phyloP scores from a whole-genome alignment of 2,888 invertebrate genomes.

The Tipula confusa region DNA sequence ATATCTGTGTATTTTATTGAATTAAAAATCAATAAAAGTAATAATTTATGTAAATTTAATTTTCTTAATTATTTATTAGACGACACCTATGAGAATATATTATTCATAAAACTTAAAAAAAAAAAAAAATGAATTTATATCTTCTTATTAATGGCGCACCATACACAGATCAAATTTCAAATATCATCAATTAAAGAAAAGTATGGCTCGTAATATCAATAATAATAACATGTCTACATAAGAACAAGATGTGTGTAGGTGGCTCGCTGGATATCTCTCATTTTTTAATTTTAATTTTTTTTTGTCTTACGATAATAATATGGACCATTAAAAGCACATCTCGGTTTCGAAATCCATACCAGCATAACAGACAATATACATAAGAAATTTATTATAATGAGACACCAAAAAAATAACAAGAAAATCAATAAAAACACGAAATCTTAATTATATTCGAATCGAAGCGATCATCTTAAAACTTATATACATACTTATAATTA shows the following conservation, averaged over 20 bases:
- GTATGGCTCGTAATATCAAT: constrained; percentile 6
- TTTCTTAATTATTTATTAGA: constrained; percentile 25
- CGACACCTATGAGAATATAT: neutral
- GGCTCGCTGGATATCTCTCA: neutral
- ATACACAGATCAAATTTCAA: constrained; percentile 13
- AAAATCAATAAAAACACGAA: constrained; percentile 25
- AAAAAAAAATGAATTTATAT: constrained; percentile 12
- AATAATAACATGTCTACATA: neutral
- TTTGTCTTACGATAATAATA: neutral
- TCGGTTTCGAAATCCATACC: neutral
- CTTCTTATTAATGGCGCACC: constrained; percentile 20
- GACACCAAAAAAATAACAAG: constrained; percentile 25
- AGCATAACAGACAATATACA: neutral
- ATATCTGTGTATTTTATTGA: neutral
- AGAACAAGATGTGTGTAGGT: constrained; percentile 8
- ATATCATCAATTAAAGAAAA: neutral
- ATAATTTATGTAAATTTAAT: constrained; percentile 25
- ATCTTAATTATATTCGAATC: constrained; percentile 16
- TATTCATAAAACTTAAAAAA: neutral
- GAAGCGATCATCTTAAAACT: neutral
- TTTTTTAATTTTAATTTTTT: too few species aligned
- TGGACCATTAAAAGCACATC: constrained; percentile 20
- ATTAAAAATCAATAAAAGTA: constrained; percentile 25
- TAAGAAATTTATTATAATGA: constrained; percentile 20
- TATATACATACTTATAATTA: neutral